phyloP scores from a whole-genome alignment of 1,140 invertebrate genomes.

The Sycophila sp. region DNA sequence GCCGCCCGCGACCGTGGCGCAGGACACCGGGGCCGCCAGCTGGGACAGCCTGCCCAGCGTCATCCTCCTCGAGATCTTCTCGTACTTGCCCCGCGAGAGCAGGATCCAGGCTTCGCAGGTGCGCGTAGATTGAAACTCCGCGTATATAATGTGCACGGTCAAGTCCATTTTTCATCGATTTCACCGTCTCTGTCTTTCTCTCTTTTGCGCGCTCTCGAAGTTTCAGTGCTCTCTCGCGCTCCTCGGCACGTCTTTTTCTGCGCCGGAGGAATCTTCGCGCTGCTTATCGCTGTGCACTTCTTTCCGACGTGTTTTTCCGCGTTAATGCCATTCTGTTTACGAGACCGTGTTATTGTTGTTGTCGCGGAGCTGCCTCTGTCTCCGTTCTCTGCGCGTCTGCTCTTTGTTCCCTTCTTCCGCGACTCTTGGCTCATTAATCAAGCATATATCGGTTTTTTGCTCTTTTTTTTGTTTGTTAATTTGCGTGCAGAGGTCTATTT shows the following conservation, averaged over 20 bases:
- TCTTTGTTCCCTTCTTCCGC: not conserved
- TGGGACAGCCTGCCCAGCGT: constrained; percentile 72
- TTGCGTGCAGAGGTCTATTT: not conserved
- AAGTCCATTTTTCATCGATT: constrained; percentile 28
- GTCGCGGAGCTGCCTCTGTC: not conserved
- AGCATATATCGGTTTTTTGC: too few species aligned
- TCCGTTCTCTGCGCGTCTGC: not conserved
- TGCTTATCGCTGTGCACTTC: not conserved
- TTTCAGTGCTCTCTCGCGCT: not conserved
- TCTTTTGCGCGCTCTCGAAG: not conserved
- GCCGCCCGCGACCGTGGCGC: not conserved
- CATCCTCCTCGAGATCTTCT: constrained; percentile 72
- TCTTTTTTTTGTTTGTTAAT: not conserved
- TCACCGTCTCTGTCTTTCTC: not conserved
- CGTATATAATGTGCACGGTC: not conserved
- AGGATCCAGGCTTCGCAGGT: constrained; percentile 70
- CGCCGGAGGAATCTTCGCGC: too few species aligned
- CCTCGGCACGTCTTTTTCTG: not conserved
- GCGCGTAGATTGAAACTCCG: too few species aligned
- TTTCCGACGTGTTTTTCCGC: too few species aligned
- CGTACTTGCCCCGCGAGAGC: constrained; percentile 69
- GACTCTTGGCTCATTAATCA: too few species aligned
- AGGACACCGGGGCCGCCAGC: constrained; percentile 45
- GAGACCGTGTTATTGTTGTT: not conserved
- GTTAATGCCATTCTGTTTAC: constrained; percentile 31